Evolutionary conservation across 2,888 invertebrate genomes (phyloP).

Genomic region (Sinohyriopsis cumingii): DNA sequence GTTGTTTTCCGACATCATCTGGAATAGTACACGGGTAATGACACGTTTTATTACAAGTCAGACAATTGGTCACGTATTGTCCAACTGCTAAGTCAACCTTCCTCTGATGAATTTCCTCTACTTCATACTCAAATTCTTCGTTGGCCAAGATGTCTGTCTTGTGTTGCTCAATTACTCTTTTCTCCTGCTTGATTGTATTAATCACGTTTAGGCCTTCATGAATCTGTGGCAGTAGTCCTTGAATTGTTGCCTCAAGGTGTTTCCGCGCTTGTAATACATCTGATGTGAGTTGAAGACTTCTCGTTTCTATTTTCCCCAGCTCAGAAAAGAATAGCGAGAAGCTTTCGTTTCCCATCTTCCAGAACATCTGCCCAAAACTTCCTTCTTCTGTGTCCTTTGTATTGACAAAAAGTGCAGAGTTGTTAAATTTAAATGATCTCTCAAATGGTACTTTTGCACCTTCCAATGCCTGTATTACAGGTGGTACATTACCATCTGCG

Average conservation of each 20-base stretch:
- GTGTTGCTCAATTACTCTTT: background rate
- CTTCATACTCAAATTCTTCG: constrained; percentile 7
- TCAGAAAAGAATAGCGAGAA: constrained; percentile 7
- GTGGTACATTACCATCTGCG: constrained; percentile 1
- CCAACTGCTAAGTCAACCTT: constrained; percentile 3
- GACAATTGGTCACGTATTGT: constrained; percentile 4
- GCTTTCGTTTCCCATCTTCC: constrained; percentile 4
- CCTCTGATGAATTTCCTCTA: background rate
- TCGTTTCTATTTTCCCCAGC: background rate
- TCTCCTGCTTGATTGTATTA: constrained; percentile 6
- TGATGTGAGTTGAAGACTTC: constrained; percentile 10
- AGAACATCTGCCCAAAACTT: background rate
- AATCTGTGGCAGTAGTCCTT: constrained; percentile 8
- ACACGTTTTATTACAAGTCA: constrained; percentile 8
- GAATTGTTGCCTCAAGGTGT: constrained; percentile 2
- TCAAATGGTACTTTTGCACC: background rate
- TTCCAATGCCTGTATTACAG: background rate
- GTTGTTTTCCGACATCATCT: constrained; percentile 5
- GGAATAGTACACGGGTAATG: constrained; percentile 2
- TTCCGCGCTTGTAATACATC: constrained; percentile 11
- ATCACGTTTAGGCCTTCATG: constrained; percentile 1
- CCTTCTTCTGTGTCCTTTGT: background rate
- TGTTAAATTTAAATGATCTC: constrained; percentile 6
- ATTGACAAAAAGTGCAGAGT: constrained; percentile 2
- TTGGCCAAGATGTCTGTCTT: constrained; percentile 2